Evolutionary conservation across 2,888 invertebrate genomes (phyloP).

Genomic region (Conomelus anceps): DNA sequence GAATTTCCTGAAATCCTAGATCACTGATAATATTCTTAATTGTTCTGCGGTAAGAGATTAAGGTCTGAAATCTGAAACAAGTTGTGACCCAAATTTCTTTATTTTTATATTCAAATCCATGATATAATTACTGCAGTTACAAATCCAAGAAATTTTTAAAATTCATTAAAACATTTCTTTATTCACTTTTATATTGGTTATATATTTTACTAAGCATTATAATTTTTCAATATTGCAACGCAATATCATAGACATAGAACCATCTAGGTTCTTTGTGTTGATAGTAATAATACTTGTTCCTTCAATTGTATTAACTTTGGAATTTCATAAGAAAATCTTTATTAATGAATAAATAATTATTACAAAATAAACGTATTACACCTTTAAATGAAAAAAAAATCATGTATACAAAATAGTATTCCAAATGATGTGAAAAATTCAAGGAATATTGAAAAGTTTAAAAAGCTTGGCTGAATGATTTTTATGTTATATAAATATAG

Average conservation of each 20-base stretch:
- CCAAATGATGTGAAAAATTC: not conserved
- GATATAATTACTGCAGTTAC: not conserved
- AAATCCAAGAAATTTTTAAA: not conserved
- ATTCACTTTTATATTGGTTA: not conserved
- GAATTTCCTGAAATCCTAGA: too few relatives aligned
- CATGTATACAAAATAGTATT: not conserved
- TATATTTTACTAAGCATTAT: not conserved
- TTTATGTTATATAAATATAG: not conserved
- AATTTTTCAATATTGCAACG: not conserved
- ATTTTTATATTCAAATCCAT: not conserved
- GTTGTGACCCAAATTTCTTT: not conserved
- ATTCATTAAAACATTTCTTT: not conserved
- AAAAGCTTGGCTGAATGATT: not conserved
- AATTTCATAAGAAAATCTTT: not conserved
- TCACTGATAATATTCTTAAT: too few relatives aligned
- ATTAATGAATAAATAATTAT: not conserved
- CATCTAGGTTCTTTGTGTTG: not conserved
- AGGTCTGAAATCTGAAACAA: not conserved
- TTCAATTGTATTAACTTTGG: not conserved
- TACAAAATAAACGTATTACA: not conserved
- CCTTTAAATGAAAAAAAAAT: not conserved
- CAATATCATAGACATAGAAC: not conserved
- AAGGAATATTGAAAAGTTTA: too few relatives aligned
- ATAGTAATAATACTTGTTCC: not conserved
- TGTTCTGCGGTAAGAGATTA: too few relatives aligned